Base-by-base conservation (phyloP, 2,888 invertebrate genomes). In the Linnaemya tessellans region DNA sequence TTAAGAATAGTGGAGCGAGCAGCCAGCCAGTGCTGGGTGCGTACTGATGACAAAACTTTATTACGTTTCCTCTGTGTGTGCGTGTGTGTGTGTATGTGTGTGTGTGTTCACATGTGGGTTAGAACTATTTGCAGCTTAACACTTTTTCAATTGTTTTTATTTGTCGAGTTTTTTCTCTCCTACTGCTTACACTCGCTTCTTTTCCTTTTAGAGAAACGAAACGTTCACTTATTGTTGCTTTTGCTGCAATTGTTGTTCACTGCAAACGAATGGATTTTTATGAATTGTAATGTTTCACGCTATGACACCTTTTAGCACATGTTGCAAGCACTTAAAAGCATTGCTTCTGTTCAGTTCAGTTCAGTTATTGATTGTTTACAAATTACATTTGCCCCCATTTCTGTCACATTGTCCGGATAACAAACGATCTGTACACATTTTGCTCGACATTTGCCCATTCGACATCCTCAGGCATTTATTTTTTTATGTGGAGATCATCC, bases 261-360 rank as follows among this genome's bases (percentile, higher is more conserved):
- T 56, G 68, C 49, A 58, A 64, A 79, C 54, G 51, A 68, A 58
- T 46, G 56, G 25, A 65, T 64, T 43, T 60, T 74, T 81, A 81
- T 70, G 78, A 84, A 81, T 81, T 84, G 78, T 78, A 80, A 77
- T 80, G 80, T 54, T 84, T 84, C 80, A 74, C 81, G 81, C 84
- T 79, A 70, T 84, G 81, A 71, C 80, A 81, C 78, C 73, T 81
- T 49, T 70, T 74, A 51, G 81, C 78, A 84, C 81, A 84, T 84
- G 84, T 81, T 84, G 84, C 84, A 51, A 68, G 56, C 70, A 64
- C 56, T 64, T 77, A 64, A 79, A 84, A 79, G 80, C 77, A 73
- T 77, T 73, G 65, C 77, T 67, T 43, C 35, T 41, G 13, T 78
- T 74, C 30, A 30, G 30, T 30, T 79, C 35, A 49, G 13, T 78